phyloP scores from a whole-genome alignment of 1,140 invertebrate species.

The Drosophila littoralis region DNA sequence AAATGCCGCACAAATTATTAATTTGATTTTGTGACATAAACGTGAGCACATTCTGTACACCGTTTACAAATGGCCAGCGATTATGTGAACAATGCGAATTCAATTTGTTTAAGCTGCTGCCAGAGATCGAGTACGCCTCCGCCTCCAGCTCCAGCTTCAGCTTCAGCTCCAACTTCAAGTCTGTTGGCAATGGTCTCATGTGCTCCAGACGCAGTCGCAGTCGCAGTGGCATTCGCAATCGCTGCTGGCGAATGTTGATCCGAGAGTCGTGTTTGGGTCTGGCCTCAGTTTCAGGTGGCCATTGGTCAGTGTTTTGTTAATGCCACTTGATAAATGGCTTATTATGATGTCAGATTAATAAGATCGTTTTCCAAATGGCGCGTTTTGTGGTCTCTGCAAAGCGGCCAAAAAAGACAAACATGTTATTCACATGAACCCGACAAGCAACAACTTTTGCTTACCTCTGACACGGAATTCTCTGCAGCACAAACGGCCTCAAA shows the following conservation, averaged over 20 bases:
- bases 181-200: constrained; percentile 31
- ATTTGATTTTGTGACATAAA: constrained; percentile 74
- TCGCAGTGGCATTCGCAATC: constrained; percentile 4
- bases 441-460: constrained; percentile 35
- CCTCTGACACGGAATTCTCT: constrained; percentile 24
- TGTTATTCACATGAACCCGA: constrained; percentile 44
- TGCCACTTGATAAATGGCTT: constrained; percentile 78
- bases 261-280: constrained; percentile 50
- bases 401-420: constrained; percentile 31
- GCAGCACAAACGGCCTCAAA: too few species aligned
- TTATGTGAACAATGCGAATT: constrained; percentile 79
- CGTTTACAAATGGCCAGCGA: constrained; percentile 68
- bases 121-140: constrained; percentile 34
- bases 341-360: constrained; percentile 84
- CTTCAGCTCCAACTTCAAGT: not conserved
- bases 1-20: constrained; percentile 53
- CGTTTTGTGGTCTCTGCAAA: constrained; percentile 25
- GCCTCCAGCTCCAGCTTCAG: not conserved
- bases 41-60: constrained; percentile 71
- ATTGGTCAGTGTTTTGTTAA: constrained; percentile 74
- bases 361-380: constrained; percentile 81
- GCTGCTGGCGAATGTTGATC: constrained; percentile 45
- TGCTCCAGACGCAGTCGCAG: constrained; percentile 22
- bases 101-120: constrained; percentile 74
- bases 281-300: constrained; percentile 66